A percentile compares a stretch with the other conserved stretches of the same genome.
These are phyloP conservation scores for Alaudala cheleensis DNA, from an alignment of 2,113 vertebrate genomes.

Conservation along the genomic window DNA sequence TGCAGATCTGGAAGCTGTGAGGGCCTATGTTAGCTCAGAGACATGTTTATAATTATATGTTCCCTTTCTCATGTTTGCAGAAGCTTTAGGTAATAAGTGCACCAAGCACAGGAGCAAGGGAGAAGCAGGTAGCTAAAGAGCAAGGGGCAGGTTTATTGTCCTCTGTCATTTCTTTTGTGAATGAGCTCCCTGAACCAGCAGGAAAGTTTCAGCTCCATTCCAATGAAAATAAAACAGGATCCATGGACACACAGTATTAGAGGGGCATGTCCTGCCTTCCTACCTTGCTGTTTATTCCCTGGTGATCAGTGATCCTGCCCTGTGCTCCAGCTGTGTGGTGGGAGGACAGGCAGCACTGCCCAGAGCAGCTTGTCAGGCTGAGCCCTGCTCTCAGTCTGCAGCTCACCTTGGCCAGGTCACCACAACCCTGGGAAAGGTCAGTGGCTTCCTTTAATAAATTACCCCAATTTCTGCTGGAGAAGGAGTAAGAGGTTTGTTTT, in stretches of 20 bases:
- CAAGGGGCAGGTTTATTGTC: constrained; percentile 28
- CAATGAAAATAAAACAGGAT: not conserved
- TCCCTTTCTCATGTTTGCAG: not conserved
- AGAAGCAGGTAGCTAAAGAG: not conserved
- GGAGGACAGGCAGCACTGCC: not conserved
- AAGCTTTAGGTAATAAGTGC: not conserved
- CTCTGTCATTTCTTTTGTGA: not conserved
- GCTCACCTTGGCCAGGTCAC: not conserved
- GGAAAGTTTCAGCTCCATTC: not conserved
- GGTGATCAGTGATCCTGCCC: not conserved
- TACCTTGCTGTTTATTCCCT: accelerated
- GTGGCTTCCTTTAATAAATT: not conserved
- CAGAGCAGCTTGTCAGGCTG: not conserved
- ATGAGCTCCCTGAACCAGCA: not conserved
- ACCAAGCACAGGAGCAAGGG: not conserved
- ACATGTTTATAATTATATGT: not conserved
- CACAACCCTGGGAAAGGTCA: not conserved
- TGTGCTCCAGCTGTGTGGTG: not conserved
- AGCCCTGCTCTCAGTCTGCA: not conserved
- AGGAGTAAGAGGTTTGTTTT: not conserved
- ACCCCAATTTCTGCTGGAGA: not conserved
- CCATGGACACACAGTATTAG: not conserved
- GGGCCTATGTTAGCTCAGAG: not conserved
- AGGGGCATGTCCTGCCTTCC: not conserved
- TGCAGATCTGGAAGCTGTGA: not conserved